Percentiles rank a stretch among this genome's conserved stretches.
Conservation (phyloP, 2,113 vertebrate species). For the Eurypyga helias region DNA sequence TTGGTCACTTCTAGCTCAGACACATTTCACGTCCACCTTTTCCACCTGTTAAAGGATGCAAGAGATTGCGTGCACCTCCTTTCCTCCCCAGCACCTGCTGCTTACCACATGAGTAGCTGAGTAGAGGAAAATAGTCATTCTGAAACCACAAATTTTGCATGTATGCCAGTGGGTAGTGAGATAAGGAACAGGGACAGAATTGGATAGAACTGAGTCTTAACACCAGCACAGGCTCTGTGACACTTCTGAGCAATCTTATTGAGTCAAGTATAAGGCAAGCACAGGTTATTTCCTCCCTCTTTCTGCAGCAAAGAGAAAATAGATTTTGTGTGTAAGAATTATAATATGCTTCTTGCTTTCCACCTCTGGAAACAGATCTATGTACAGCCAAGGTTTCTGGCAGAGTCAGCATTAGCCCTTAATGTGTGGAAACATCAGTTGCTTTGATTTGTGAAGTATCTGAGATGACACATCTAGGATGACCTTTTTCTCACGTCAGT, state of each 20-base stretch:
- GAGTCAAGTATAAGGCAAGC: neutral
- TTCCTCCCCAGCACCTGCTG: neutral
- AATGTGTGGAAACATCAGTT: neutral
- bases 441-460: neutral
- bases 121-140: neutral
- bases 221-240: neutral
- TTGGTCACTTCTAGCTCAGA: neutral
- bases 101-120: rapidly evolving
- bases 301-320: neutral
- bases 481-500: neutral
- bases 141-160: neutral
- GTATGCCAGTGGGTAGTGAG: neutral
- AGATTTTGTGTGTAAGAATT: neutral
- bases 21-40: neutral
- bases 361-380: neutral
- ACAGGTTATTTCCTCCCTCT: neutral
- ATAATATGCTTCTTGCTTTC: neutral
- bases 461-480: neutral
- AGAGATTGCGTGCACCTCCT: neutral
- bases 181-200: neutral
- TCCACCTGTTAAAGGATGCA: neutral
- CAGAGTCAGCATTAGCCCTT: neutral
- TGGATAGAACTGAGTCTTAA: neutral
- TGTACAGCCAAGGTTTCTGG: neutral
- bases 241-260: neutral